These are phyloP conservation scores for Drosophila helvetica DNA, from an alignment of 2,888 invertebrate genomes.

Conservation along the genomic window DNA sequence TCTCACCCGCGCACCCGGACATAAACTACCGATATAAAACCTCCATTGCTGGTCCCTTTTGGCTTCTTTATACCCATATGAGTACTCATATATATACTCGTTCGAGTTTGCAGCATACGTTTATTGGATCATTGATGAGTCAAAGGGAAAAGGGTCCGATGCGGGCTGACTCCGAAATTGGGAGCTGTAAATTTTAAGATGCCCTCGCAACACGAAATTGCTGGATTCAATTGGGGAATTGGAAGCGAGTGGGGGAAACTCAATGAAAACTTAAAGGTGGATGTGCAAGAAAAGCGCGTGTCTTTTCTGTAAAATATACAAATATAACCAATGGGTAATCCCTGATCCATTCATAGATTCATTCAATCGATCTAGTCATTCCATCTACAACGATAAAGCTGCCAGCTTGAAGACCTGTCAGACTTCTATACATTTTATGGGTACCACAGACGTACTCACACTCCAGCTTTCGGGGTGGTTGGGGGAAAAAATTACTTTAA, in stretches of 20 bases:
- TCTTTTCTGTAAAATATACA: too few species aligned
- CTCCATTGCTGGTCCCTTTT: slow-evolving; percentile 27
- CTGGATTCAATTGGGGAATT: not conserved
- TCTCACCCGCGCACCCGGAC: slow-evolving; percentile 16
- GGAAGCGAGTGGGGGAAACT: not conserved
- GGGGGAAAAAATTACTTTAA: slow-evolving; percentile 59
- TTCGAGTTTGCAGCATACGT: slow-evolving; percentile 14
- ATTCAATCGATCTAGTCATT: not conserved
- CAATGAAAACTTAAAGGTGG: slow-evolving; percentile 5
- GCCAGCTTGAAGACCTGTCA: slow-evolving; percentile 43
- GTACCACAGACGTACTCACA: slow-evolving; percentile 50
- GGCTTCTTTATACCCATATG: not conserved
- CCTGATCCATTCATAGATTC: not conserved
- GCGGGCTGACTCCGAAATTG: slow-evolving; percentile 38
- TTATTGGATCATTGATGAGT: slow-evolving; percentile 41
- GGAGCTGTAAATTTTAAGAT: slow-evolving; percentile 34
- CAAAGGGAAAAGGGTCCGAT: slow-evolving; percentile 37
- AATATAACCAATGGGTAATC: too few species aligned
- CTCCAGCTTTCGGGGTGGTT: not conserved
- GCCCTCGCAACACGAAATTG: slow-evolving; percentile 18
- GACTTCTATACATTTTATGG: slow-evolving; percentile 65
- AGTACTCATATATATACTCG: too few species aligned
- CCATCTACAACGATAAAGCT: not conserved
- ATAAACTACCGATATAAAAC: slow-evolving; percentile 33
- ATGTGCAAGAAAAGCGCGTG: not conserved